Conservation (phyloP, 2,113 vertebrate species). For the Aspiorhynchus laticeps region DNA sequence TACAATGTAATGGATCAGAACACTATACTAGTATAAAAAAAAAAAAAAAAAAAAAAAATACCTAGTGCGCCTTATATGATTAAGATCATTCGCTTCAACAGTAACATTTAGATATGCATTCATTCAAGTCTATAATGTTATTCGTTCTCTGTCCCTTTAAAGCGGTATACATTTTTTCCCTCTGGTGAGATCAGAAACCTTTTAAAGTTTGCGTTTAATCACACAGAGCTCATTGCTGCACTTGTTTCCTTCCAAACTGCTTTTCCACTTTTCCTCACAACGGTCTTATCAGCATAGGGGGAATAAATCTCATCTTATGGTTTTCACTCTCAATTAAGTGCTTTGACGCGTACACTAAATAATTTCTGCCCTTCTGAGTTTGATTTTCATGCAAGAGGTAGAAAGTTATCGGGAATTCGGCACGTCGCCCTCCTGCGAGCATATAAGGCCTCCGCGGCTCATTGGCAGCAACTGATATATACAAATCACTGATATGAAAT, state of each 20-base stretch:
- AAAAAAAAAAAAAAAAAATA: neutral
- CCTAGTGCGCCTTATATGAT: neutral
- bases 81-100: neutral
- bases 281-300: neutral
- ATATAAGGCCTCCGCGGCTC: neutral
- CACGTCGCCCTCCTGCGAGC: neutral
- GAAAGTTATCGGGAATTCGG: conserved; percentile 7
- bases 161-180: neutral
- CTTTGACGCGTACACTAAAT: conserved; percentile 27
- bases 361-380: neutral
- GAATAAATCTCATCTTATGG: conserved; percentile 17
- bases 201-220: conserved; percentile 2
- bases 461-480: conserved; percentile 13
- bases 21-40: neutral
- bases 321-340: conserved; percentile 33
- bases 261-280: conserved; percentile 3
- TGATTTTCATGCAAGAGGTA: conserved; percentile 15
- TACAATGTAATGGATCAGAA: neutral
- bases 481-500: conserved; percentile 20
- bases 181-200: neutral
- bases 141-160: neutral
- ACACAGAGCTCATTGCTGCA: neutral
- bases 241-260: neutral
- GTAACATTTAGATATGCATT: neutral
- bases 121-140: neutral